Conservation (phyloP, 2,113 vertebrate species). For the Sarotherodon lohbergeri region DNA sequence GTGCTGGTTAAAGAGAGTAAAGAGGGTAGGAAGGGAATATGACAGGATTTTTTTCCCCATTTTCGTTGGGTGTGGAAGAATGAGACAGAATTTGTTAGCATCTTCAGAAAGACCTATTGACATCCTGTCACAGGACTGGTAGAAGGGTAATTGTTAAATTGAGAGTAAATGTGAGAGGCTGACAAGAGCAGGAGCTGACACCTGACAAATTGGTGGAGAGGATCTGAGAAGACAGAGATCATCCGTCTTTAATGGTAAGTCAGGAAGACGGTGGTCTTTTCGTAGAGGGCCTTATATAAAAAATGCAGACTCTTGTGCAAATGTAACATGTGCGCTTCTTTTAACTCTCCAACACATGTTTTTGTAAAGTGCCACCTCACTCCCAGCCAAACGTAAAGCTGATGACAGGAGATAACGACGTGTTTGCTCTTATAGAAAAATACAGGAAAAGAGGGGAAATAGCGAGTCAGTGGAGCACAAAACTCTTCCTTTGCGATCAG, state of each 20-base stretch:
- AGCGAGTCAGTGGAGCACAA: not conserved
- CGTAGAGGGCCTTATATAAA: not conserved
- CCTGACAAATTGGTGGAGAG: slow-evolving; percentile 25
- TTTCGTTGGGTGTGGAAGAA: not conserved
- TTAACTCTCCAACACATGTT: not conserved
- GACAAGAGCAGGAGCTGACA: slow-evolving; percentile 23
- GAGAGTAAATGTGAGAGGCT: slow-evolving; percentile 33
- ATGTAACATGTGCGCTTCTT: not conserved
- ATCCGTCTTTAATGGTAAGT: slow-evolving; percentile 29
- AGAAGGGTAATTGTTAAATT: slow-evolving; percentile 43
- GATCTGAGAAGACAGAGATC: not conserved
- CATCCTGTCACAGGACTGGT: slow-evolving; percentile 27
- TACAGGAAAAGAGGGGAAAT: not conserved
- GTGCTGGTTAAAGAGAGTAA: not conserved
- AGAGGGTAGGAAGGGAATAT: not conserved
- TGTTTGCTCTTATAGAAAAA: not conserved
- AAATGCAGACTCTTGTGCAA: not conserved
- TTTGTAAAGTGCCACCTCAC: not conserved
- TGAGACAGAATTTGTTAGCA: slow-evolving; percentile 18
- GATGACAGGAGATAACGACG: not conserved
- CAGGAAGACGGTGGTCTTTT: not conserved
- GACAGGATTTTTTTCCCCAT: not conserved
- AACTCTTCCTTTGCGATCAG: not conserved
- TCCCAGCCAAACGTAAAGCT: not conserved
- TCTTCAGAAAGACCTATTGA: slow-evolving; percentile 38